Evolutionary conservation across 2,797 vertebrate genomes (phyloP), one percentile per base, ranked within the genome.

Genomic region (Typhlichthys eigenmanni): DNA sequence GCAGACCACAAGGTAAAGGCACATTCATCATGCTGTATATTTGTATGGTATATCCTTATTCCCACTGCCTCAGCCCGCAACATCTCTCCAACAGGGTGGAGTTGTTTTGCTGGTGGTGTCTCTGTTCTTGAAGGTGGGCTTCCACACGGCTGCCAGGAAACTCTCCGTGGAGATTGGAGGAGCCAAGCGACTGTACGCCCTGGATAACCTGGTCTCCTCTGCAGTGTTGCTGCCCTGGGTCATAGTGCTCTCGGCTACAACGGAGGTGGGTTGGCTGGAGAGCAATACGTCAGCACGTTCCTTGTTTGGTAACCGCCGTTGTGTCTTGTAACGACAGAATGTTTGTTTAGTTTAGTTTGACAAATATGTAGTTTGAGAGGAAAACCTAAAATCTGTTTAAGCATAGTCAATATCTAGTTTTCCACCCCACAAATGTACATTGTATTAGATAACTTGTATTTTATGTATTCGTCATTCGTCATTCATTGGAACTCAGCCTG

Each of bases 1-100:
- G 97, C 96, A 12, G 97, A 99, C 86, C 97, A 99, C 80, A 99
- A 98, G 93, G 97, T 98, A 90, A 87, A 14, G 78, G 68, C n/a
- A 34, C 13, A 13, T 55, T n/a, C 16, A 3, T 38, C 53, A 8
- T 24, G 3, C 17, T 29, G 38, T 11, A 24, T 24, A 19, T 53
- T 1, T 3, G 43, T 12, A 46, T 7, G 10, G 38, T 10, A 9
- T 43, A 43, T 43, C 38, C 8, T 10, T 46, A 2, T 47, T 19
- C 13, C 11, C 10, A 13, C 2, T 10, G 43, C 0, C 47, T 2
- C 11, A 3, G 48, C 19, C 10, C 34, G 0, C 0, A 1, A 0
- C 50, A 10, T 69, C n/a, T 55, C 45, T 43, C 3, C 3, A 4
- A 56, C 77, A 99, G 97, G 97, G 96, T 58, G 97, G 97, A 56